These are phyloP conservation scores for Athripsodes cinereus DNA, from an alignment of 2,888 invertebrate genomes.

Conservation along the genomic window DNA sequence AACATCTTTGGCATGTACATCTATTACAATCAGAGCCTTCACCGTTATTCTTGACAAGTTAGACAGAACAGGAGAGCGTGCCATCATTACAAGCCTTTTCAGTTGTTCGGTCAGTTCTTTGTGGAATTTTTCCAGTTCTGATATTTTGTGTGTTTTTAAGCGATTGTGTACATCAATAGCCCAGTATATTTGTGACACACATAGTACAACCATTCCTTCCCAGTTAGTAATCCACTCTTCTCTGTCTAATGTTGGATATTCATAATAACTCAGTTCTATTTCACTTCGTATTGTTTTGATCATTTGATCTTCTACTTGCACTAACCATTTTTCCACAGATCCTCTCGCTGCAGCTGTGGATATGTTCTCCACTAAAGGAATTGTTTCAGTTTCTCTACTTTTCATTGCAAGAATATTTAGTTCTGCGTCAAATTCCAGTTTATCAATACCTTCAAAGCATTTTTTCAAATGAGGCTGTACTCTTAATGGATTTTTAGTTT, in stretches of 20 bases:
- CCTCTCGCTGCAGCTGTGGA: constrained; percentile 69
- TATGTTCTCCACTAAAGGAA: constrained; percentile 55
- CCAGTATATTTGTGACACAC: constrained; percentile 79
- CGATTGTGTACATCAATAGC: constrained; percentile 69
- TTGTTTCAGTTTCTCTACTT: constrained; percentile 69
- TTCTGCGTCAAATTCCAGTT: constrained; percentile 63
- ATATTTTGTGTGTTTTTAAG: constrained; percentile 52
- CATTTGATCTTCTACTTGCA: constrained; percentile 81
- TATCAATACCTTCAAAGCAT: constrained; percentile 81
- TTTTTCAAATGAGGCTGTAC: constrained; percentile 84
- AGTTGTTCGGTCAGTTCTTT: constrained; percentile 56
- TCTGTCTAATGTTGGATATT: constrained; percentile 53
- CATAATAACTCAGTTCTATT: constrained; percentile 58
- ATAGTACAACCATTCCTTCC: constrained; percentile 80
- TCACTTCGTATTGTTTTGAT: constrained; percentile 63
- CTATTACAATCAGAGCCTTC: constrained; percentile 76
- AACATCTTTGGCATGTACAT: constrained; percentile 81
- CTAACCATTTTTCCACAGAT: constrained; percentile 82
- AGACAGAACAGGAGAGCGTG: constrained; percentile 62
- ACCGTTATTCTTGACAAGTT: constrained; percentile 70
- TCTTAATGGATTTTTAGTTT: constrained; percentile 77
- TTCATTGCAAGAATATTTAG: constrained; percentile 72
- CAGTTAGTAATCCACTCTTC: constrained; percentile 68
- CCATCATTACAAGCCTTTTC: constrained; percentile 66
- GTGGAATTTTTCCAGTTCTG: constrained; percentile 53